These are phyloP conservation scores for Atherix ibis DNA, from an alignment of 2,888 invertebrate genomes.

Conservation along the genomic window DNA sequence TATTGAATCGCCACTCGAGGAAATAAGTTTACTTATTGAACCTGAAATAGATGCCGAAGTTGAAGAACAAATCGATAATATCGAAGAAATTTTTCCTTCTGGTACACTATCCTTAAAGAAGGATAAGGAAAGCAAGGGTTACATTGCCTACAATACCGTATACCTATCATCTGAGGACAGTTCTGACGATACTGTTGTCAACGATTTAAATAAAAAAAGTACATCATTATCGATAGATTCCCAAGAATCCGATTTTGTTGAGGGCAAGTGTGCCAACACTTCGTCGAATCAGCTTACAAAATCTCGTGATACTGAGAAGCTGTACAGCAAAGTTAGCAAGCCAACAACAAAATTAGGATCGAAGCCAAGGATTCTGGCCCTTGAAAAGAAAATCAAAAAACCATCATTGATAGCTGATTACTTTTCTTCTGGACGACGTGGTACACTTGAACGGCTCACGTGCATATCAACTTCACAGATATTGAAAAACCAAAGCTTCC, in stretches of 20 bases:
- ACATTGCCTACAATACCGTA: constrained; percentile 32
- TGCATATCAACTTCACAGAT: constrained; percentile 14
- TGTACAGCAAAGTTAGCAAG: constrained; percentile 27
- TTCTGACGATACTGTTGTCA: constrained; percentile 23
- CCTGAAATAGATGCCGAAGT: background rate
- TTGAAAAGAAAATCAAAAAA: constrained; percentile 27
- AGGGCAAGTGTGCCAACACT: too few relatives aligned
- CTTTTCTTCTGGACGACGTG: constrained; percentile 14
- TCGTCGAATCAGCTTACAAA: too few relatives aligned
- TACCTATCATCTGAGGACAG: constrained; percentile 32
- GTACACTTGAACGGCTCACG: constrained; percentile 16
- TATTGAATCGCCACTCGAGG: too few relatives aligned
- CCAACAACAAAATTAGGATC: constrained; percentile 24
- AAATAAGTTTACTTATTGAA: background rate
- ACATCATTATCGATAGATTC: too few relatives aligned
- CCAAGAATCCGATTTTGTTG: background rate
- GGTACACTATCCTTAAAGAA: constrained; percentile 1
- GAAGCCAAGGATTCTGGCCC: constrained; percentile 40
- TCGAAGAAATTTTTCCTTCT: constrained; percentile 1
- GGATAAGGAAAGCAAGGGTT: constrained; percentile 1
- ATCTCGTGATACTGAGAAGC: background rate
- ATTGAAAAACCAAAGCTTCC: constrained; percentile 12
- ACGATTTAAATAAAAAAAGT: too few relatives aligned
- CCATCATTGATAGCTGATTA: too few relatives aligned
- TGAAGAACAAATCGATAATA: background rate